Conservation (phyloP, 1,140 invertebrate species). For the Maniola jurtina region DNA sequence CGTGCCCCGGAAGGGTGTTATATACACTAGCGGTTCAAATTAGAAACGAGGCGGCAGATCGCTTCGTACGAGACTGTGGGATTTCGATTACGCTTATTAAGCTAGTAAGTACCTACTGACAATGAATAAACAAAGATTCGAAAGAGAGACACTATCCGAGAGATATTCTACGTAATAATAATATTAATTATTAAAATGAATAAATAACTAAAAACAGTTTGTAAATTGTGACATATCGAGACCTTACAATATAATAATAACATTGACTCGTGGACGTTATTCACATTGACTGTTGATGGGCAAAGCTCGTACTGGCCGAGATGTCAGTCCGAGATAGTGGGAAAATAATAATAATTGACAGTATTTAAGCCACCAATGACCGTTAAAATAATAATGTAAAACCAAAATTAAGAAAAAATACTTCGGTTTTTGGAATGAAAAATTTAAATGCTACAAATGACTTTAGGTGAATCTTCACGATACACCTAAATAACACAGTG, state of each 20-base stretch:
- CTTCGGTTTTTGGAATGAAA: background rate
- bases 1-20: no score
- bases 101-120: background rate
- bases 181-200: background rate
- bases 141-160: conserved; percentile 7
- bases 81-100: no score
- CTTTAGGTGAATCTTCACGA: no score
- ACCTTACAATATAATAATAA: conserved; percentile 6
- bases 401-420: no score
- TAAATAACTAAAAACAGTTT: background rate
- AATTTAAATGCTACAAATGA: background rate
- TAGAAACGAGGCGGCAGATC: no score
- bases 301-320: background rate
- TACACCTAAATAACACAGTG: no score
- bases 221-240: conserved; percentile 18
- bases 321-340: background rate
- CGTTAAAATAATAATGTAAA: background rate
- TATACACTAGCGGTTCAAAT: no score
- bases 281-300: background rate
- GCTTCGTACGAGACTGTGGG: no score
- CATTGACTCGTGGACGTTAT: conserved; percentile 23
- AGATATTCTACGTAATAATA: conserved; percentile 3
- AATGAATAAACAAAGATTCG: background rate
- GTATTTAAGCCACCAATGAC: background rate
- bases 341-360: conserved; percentile 1